Conservation (phyloP, 2,113 vertebrate species). For the Brachyistius frenatus region DNA sequence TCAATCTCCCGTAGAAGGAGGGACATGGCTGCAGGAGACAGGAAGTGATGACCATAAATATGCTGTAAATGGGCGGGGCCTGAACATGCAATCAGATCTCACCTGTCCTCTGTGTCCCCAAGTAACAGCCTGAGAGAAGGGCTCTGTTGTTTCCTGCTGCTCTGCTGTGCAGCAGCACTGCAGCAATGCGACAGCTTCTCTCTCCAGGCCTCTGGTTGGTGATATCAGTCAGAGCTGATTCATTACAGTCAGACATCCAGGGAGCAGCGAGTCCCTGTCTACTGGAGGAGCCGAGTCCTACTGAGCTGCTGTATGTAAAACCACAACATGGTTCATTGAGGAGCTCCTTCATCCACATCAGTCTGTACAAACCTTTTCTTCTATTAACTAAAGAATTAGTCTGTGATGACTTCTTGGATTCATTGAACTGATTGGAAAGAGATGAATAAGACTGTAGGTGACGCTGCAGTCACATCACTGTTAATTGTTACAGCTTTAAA, state of each 20-base stretch:
- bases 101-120: conserved; percentile 8
- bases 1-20: not conserved
- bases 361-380: too few relatives aligned
- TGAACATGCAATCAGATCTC: too few relatives aligned
- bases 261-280: not conserved
- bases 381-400: too few relatives aligned
- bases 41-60: conserved; percentile 53
- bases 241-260: conserved; percentile 19
- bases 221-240: conserved; percentile 48
- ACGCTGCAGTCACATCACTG: too few relatives aligned
- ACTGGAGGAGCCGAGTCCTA: not conserved
- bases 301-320: too few relatives aligned
- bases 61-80: conserved; percentile 3
- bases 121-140: too few relatives aligned
- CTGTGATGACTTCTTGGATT: too few relatives aligned
- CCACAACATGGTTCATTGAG: too few relatives aligned
- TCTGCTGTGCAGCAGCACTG: not conserved
- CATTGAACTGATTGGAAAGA: too few relatives aligned
- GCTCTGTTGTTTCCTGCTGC: conserved; percentile 7
- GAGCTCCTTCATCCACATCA: too few relatives aligned
- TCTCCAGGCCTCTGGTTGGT: conserved; percentile 22
- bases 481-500: too few relatives aligned
- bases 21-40: conserved; percentile 1
- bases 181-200: conserved; percentile 37
- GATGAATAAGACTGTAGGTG: too few relatives aligned